A percentile compares a stretch with the other conserved stretches of the same genome.
phyloP scores from a whole-genome alignment of 2,113 vertebrate species.

The Protobothrops mucrosquamatus region DNA sequence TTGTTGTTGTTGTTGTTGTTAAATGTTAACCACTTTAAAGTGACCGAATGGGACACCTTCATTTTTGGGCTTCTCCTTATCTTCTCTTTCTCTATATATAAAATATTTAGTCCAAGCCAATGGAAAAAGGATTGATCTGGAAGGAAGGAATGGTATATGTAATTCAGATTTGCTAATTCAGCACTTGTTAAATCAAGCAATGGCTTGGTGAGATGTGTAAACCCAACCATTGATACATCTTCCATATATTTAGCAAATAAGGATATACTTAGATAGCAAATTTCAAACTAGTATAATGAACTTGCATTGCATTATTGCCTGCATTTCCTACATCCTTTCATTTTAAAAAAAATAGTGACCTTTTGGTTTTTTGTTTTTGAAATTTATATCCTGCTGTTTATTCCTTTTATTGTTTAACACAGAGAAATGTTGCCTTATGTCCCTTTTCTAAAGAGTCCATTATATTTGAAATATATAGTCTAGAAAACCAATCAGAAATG shows the following conservation, averaged over 20 bases:
- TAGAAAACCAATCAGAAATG: neutral
- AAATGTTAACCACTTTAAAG: constrained; percentile 21
- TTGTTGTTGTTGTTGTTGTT: constrained; percentile 1
- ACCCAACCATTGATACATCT: neutral
- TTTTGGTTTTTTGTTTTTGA: neutral
- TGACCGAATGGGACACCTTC: neutral
- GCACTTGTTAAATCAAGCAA: neutral
- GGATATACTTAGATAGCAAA: neutral
- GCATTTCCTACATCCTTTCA: neutral
- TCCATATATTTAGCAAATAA: neutral
- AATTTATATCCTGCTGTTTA: neutral
- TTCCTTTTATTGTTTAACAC: neutral
- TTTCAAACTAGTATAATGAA: neutral
- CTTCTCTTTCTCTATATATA: neutral
- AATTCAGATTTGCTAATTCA: neutral
- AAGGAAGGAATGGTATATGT: too few relatives aligned
- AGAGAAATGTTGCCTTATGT: neutral
- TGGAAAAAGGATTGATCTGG: too few relatives aligned
- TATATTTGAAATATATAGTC: neutral
- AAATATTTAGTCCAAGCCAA: neutral
- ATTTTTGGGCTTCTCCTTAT: neutral
- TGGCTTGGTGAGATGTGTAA: neutral
- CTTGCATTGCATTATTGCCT: neutral
- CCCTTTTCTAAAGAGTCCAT: neutral
- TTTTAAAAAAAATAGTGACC: neutral